Conservation (phyloP, 2,113 vertebrate species). For the Platanista minor region DNA sequence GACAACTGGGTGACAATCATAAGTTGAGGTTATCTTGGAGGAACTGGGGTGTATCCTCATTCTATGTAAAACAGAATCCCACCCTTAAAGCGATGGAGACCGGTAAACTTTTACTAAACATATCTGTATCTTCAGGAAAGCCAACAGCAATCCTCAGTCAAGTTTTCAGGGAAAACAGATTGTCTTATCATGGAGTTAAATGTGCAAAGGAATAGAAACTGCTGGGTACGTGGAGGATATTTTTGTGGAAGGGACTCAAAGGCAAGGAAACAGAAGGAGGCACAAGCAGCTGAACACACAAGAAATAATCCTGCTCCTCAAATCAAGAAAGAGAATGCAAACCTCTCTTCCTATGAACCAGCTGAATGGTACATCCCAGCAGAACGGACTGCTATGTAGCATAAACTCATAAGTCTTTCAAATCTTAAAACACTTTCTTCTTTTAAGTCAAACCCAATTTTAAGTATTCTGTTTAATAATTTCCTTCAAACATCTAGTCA, state of each 20-base stretch:
- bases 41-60: background rate
- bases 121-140: background rate
- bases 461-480: slow-evolving; percentile 44
- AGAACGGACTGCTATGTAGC: background rate
- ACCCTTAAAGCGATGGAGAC: background rate
- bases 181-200: background rate
- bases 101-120: background rate
- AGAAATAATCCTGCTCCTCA: background rate
- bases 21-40: background rate
- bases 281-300: background rate
- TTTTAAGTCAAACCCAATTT: slow-evolving; percentile 13
- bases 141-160: background rate
- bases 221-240: background rate
- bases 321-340: background rate
- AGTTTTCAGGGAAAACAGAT: background rate
- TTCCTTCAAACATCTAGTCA: slow-evolving; percentile 29
- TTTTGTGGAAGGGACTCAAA: background rate
- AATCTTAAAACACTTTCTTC: background rate
- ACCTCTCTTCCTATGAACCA: background rate
- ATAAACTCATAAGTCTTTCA: background rate
- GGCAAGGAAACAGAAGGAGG: background rate
- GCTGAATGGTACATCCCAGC: background rate
- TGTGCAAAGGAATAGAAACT: background rate
- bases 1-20: background rate
- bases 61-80: background rate